These are phyloP conservation scores for Galeopterus variegatus DNA, from an alignment of 2,113 vertebrate species.

Conservation along the genomic window DNA sequence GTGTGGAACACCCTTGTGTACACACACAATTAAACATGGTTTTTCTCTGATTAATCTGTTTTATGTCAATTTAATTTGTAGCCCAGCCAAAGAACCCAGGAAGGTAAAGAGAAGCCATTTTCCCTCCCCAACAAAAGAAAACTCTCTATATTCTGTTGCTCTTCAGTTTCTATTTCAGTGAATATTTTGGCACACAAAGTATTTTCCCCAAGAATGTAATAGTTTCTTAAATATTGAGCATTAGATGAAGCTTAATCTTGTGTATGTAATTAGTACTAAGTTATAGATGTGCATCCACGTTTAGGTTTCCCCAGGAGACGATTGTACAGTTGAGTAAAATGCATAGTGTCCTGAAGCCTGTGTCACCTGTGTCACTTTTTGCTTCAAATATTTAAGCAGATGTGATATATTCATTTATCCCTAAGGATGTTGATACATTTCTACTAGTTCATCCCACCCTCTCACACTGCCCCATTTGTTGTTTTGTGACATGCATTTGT, in stretches of 20 bases:
- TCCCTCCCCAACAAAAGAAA: background rate
- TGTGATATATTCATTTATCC: background rate
- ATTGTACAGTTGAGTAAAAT: background rate
- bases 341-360: background rate
- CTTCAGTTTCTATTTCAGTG: background rate
- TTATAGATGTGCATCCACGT: background rate
- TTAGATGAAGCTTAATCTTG: background rate
- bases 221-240: background rate
- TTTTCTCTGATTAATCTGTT: background rate
- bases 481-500: background rate
- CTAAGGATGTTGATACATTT: background rate
- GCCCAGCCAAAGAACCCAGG: background rate
- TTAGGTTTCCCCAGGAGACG: background rate
- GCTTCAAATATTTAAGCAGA: background rate
- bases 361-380: background rate
- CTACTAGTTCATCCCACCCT: background rate
- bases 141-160: background rate
- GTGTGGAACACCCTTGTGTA: background rate
- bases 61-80: background rate
- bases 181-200: slow-evolving; percentile 10
- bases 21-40: background rate
- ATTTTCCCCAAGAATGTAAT: background rate
- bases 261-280: background rate
- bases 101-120: background rate
- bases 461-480: background rate